phyloP scores from a whole-genome alignment of 2,797 vertebrate species.

The Taeniopygia guttata region DNA sequence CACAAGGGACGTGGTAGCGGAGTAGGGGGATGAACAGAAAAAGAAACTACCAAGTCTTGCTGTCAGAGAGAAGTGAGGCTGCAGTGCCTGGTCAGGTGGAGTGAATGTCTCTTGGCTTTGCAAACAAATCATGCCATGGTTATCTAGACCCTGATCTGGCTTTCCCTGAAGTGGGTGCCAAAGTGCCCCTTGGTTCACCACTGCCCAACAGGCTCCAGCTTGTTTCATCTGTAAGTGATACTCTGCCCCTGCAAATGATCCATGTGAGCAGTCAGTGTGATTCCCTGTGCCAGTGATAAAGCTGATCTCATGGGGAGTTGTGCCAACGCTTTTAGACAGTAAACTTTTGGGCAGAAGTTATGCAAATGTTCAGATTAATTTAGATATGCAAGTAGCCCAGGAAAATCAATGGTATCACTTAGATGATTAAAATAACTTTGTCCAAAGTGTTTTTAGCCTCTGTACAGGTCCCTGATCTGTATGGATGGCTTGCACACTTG shows the following conservation, averaged over 20 bases:
- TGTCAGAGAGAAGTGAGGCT: background rate
- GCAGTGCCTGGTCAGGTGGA: background rate
- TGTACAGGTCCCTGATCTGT: background rate
- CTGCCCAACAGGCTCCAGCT: background rate
- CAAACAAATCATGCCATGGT: background rate
- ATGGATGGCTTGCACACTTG: background rate
- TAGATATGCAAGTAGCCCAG: background rate
- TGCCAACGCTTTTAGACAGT: constrained; percentile 22
- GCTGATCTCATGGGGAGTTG: background rate
- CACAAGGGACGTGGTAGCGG: rapidly evolving
- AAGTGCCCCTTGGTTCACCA: background rate
- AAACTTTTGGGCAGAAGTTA: background rate
- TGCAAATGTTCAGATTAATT: constrained; percentile 1
- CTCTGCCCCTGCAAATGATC: background rate
- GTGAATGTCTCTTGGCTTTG: background rate
- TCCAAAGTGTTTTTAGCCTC: background rate
- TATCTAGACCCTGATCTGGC: background rate
- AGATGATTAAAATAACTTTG: constrained; percentile 43
- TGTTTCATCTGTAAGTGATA: background rate
- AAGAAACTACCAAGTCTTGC: background rate
- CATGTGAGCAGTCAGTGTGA: rapidly evolving
- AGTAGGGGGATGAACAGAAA: background rate
- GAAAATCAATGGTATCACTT: constrained; percentile 55
- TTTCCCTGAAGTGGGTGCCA: background rate
- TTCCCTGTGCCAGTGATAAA: background rate